These are phyloP conservation scores for Gymnothorax reevesii DNA, from an alignment of 2,797 vertebrate species.

Conservation along the genomic window DNA sequence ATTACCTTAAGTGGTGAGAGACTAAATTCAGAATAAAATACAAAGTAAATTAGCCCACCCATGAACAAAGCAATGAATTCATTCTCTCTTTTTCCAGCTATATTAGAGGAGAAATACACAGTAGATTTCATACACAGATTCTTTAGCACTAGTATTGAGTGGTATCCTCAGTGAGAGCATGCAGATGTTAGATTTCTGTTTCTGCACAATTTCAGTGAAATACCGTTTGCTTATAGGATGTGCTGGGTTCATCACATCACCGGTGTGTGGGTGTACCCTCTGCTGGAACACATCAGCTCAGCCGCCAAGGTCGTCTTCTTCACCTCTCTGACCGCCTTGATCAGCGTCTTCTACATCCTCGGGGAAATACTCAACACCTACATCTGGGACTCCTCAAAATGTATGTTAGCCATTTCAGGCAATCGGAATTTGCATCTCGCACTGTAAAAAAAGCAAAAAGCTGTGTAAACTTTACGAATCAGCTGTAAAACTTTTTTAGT, in stretches of 20 bases:
- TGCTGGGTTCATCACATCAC: slow-evolving; percentile 96
- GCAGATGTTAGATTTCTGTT: not conserved
- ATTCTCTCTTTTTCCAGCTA: not conserved
- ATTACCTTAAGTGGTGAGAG: not conserved
- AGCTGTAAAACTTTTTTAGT: too few species aligned
- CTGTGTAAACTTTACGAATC: too few species aligned
- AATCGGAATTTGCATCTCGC: not conserved
- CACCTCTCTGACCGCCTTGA: slow-evolving; percentile 70
- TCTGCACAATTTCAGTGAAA: not conserved
- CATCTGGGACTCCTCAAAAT: slow-evolving; percentile 89
- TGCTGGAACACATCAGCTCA: slow-evolving; percentile 85
- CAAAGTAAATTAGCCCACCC: not conserved
- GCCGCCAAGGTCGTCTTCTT: slow-evolving; percentile 85
- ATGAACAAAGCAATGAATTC: not conserved
- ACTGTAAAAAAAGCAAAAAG: too few species aligned
- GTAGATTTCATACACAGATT: not conserved
- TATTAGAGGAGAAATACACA: not conserved
- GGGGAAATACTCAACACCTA: slow-evolving; percentile 94
- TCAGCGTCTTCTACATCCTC: slow-evolving; percentile 85
- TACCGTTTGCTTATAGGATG: slow-evolving; percentile 72
- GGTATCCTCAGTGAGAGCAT: not conserved
- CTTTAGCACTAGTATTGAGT: not conserved
- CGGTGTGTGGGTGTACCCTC: slow-evolving; percentile 93
- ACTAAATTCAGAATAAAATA: not conserved
- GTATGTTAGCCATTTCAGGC: slow-evolving; percentile 63